These are phyloP conservation scores for Ips typographus DNA, from an alignment of 1,140 invertebrate genomes.

Conservation along the genomic window DNA sequence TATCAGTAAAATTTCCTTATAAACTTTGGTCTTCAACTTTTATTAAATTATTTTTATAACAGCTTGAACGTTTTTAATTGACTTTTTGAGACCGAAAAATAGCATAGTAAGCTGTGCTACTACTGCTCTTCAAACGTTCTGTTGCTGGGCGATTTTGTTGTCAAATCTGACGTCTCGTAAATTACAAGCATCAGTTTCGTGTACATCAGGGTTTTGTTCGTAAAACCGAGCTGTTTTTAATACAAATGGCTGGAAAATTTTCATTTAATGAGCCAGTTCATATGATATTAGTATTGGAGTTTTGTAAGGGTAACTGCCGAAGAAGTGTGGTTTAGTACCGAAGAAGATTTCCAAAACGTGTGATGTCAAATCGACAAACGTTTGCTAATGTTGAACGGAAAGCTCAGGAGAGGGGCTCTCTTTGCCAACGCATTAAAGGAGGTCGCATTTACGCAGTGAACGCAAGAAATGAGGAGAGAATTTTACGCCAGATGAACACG, in stretches of 20 bases:
- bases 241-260: constrained; percentile 2
- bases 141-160: too few relatives aligned
- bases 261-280: constrained; percentile 1
- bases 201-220: too few relatives aligned
- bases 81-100: too few relatives aligned
- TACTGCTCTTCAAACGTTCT: too few relatives aligned
- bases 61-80: too few relatives aligned
- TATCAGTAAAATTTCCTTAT: too few relatives aligned
- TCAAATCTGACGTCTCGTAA: too few relatives aligned
- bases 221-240: background rate
- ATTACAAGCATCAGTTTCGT: too few relatives aligned
- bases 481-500: constrained; percentile 5
- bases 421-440: constrained; percentile 2
- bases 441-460: constrained; percentile 7
- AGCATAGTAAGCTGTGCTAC: too few relatives aligned
- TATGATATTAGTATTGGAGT: constrained; percentile 8
- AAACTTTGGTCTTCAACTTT: too few relatives aligned
- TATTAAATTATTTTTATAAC: too few relatives aligned
- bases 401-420: constrained; percentile 4
- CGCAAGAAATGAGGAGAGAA: constrained; percentile 1
- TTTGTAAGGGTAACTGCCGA: constrained; percentile 9
- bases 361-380: background rate
- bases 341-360: constrained; percentile 8
- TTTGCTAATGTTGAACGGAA: constrained; percentile 15
- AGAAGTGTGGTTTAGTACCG: constrained; percentile 7